Base-by-base conservation (phyloP, 1,140 invertebrate species). In the Drosophila lacteicornis region DNA sequence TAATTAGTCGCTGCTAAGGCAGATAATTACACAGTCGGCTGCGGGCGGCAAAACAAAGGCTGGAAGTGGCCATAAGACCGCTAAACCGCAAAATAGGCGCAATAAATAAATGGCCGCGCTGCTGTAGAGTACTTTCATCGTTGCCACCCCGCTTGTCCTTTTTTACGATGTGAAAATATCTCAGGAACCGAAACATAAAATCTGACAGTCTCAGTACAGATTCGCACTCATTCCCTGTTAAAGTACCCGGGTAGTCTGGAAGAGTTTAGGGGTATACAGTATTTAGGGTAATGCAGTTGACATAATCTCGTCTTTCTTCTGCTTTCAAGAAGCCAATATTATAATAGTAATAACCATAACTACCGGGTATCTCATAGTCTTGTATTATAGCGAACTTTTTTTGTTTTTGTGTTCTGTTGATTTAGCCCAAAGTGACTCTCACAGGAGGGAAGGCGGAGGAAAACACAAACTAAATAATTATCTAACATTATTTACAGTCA, bases 21-120 rank as follows among this genome's bases (percentile, higher is more conserved):
- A 67, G 79, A 83, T 90, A 90, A 90, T 90, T 90, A 90, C 75
- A 63, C 78, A 61, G 61, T 69, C 58, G 63, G 60, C 79, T 65
- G 70, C 38, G 49, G 53, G 50, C 43, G 30, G 36, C 38, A 67
- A 60, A 77, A 69, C 63, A 77, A 84, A 79, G 67, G 38, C 74
- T 65, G 70, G 57, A 67, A 66, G 71, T 90, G 85, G 82, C 82
- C 85, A 90, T 90, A 88, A 90, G 85, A 85, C 70, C 79, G 85
- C 85, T 85, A 88, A 88, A 76, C 85, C 85, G 85, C 85, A 85
- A 90, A 90, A 88, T 88, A 88, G 85, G 81, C 84, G 84, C 74
- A 84, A 88, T 88, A 87, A 87, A 87, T 87, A 87, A 87, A 68
- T 61, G 67, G 67, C 65, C 55, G 65, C 76, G 40, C 47, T 11